Percentiles rank a stretch among this genome's conserved stretches.
phyloP scores from a whole-genome alignment of 2,113 vertebrate species.

The Lethenteron reissneri region DNA sequence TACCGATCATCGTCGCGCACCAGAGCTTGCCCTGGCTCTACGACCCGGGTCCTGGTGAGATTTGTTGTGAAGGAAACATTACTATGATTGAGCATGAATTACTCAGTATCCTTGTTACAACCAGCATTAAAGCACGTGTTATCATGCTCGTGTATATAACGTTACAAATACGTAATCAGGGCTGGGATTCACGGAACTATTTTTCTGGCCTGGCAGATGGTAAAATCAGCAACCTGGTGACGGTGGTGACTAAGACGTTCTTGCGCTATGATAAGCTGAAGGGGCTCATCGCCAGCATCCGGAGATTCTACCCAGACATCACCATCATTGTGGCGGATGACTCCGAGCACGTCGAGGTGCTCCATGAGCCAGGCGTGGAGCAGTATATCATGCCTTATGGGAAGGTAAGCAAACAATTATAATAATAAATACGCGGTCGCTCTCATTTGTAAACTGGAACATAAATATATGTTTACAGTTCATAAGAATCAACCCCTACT shows the following conservation, averaged over 20 bases:
- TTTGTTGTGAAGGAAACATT: no score
- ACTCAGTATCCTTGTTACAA: no score
- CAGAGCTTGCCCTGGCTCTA: conserved; percentile 21
- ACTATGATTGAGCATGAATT: no score
- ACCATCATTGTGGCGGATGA: conserved; percentile 29
- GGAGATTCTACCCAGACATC: conserved; percentile 23
- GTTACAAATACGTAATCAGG: no score
- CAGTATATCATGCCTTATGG: conserved; percentile 35
- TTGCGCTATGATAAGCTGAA: conserved; percentile 23
- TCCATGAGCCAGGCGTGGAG: conserved; percentile 19
- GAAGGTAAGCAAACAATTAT: conserved; percentile 20
- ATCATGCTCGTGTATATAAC: no score
- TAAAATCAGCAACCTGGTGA: conserved; percentile 25
- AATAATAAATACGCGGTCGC: no score
- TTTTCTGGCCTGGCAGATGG: neutral
- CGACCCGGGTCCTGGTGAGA: conserved; percentile 18
- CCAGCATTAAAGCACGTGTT: no score
- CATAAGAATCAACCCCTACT: no score
- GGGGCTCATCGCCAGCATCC: conserved; percentile 21
- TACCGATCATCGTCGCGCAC: conserved; percentile 23
- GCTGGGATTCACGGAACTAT: no score
- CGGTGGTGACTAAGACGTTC: conserved; percentile 31
- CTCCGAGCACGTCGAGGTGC: conserved; percentile 16
- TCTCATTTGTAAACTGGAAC: no score
- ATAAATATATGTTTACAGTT: no score